These are phyloP conservation scores for Glossophaga mutica DNA, from an alignment of 2,797 vertebrate genomes.

Conservation along the genomic window DNA sequence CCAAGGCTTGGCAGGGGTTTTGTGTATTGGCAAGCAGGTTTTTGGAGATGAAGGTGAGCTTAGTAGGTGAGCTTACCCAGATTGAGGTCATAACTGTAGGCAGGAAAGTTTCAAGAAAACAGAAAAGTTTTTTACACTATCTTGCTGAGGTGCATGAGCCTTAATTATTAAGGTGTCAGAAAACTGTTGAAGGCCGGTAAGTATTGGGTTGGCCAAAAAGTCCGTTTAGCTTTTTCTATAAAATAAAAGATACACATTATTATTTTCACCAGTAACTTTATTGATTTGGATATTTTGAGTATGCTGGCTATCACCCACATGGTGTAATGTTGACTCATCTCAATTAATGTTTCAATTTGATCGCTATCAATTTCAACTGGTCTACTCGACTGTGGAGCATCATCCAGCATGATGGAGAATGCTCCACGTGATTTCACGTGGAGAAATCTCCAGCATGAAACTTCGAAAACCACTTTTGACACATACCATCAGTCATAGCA, in stretches of 20 bases:
- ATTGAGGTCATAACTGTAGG: background rate
- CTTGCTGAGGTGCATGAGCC: background rate
- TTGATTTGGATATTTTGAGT: background rate
- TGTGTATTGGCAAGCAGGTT: background rate
- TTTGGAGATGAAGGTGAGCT: background rate
- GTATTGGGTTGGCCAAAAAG: background rate
- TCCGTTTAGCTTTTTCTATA: background rate
- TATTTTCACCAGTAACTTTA: background rate
- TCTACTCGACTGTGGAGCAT: too few species aligned
- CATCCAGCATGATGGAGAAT: background rate
- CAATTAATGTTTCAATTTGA: background rate
- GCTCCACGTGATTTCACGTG: too few species aligned
- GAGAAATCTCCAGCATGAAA: background rate
- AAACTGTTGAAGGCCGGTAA: background rate
- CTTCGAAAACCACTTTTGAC: too few species aligned
- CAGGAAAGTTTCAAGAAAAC: background rate
- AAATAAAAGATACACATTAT: background rate
- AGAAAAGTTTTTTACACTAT: background rate
- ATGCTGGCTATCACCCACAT: background rate
- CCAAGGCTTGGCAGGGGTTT: background rate
- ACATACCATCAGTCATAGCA: background rate
- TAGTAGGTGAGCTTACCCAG: background rate
- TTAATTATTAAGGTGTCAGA: background rate
- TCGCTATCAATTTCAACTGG: background rate
- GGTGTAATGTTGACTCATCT: background rate